Evolutionary conservation across 2,888 invertebrate species (phyloP), one percentile per base, ranked within the genome.

Genomic region (Cryptops parisi): DNA sequence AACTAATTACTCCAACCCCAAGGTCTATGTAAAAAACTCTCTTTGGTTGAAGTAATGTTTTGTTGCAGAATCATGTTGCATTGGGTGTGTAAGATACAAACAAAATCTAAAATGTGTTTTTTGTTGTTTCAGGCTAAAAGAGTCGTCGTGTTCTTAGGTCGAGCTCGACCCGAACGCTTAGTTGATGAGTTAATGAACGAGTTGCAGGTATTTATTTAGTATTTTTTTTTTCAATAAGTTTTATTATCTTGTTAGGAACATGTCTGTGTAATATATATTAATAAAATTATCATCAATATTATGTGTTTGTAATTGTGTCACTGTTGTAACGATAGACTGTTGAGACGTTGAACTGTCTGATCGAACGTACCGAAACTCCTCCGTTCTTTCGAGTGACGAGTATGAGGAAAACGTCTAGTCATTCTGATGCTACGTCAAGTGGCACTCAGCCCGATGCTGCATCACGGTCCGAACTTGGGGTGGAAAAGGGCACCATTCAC

Each of bases 131-230:
- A 94, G 91, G 91, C 96, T 0, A 97, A 97, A 70, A 78, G 94
- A 47, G 93, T 98, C 23, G 86, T 91, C 25, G 74, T 94, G 5
- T 96, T 91, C 72, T 71, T 98, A 64, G 93, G 93, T 12, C 77
- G 93, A 53, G 86, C 93, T 0, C 81, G 89, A 55, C 88, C 96
- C 0, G 90, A 91, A 67, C 79, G 91, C 26, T 77, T 97, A 15
- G 77, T 98, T 24, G 94, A 97, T 66, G 94, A 98, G 72, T 81
- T 98, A 77, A 91, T 97, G 87, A 83, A 84, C 22, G 97, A 98
- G 70, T 74, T 98, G 59, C 93, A 94, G 73, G 64, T 64, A 26
- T n/a, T n/a, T 33, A 33, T 6, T 9, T 33, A 33, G 33, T 9
- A n/a, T n/a, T n/a, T n/a, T n/a, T n/a, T n/a, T n/a, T n/a, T n/a